These are phyloP conservation scores for Eufriesea mexicana DNA, from an alignment of 1,140 invertebrate species.

Conservation along the genomic window DNA sequence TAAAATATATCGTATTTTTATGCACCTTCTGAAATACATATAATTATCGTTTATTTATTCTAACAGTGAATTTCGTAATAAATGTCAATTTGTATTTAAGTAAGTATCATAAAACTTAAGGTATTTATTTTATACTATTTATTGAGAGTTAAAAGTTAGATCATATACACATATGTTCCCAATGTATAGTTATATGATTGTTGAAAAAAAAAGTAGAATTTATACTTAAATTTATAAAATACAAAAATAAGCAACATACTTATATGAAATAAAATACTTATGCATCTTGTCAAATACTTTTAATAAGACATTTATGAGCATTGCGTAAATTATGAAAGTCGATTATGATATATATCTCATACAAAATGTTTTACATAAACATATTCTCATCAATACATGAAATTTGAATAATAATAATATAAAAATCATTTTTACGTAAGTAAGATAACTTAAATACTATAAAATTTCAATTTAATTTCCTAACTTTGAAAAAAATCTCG, in stretches of 20 bases:
- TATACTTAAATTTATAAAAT: conserved; percentile 5
- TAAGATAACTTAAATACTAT: conserved; percentile 34
- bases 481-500: too few relatives aligned
- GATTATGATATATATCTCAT: background rate
- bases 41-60: conserved; percentile 23
- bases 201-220: conserved; percentile 1
- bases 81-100: background rate
- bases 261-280: background rate
- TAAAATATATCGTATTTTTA: conserved; percentile 21
- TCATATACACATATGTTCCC: conserved; percentile 7
- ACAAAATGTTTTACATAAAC: background rate
- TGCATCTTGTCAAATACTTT: conserved; percentile 2
- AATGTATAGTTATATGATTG: background rate
- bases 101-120: background rate
- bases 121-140: conserved; percentile 50
- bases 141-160: conserved; percentile 25
- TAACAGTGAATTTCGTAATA: background rate
- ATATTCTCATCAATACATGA: background rate
- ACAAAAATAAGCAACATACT: background rate
- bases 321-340: background rate
- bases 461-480: conserved; percentile 2
- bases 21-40: background rate
- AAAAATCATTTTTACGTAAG: conserved; percentile 37
- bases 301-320: background rate
- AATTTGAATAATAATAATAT: background rate